Percentiles rank a stretch among this genome's conserved stretches.
Conservation (phyloP, 2,113 vertebrate species). For the Spea multiplicata region DNA sequence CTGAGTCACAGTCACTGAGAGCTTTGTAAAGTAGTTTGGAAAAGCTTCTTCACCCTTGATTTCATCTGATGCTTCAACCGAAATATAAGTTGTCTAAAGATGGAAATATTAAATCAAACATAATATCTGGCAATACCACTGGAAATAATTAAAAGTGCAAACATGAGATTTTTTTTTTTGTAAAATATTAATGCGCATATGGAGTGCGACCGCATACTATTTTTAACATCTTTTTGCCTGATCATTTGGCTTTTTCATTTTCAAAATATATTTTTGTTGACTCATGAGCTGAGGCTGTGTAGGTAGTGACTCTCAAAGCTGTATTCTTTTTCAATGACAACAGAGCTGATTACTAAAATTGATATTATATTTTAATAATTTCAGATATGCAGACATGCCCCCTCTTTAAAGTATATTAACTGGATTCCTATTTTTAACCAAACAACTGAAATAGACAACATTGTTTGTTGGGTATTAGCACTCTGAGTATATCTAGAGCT, state of each 20-base stretch:
- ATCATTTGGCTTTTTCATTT: background rate
- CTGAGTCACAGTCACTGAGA: conserved; percentile 6
- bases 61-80: background rate
- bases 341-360: too few species aligned
- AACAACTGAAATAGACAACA: too few species aligned
- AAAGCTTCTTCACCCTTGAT: background rate
- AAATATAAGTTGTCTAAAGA: background rate
- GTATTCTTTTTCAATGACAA: too few species aligned
- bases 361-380: too few species aligned
- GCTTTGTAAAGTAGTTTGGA: conserved; percentile 12
- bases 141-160: background rate
- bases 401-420: too few species aligned
- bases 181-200: background rate
- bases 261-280: background rate
- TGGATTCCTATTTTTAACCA: too few species aligned
- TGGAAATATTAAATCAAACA: conserved; percentile 8
- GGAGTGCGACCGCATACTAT: background rate
- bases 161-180: background rate
- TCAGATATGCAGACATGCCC: too few species aligned
- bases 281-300: background rate
- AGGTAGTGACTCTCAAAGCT: too few species aligned
- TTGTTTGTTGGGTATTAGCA: too few species aligned
- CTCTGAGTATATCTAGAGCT: too few species aligned
- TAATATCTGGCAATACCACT: background rate
- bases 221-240: background rate